Percentiles rank a stretch among this genome's conserved stretches.
phyloP scores from a whole-genome alignment of 2,797 vertebrate species.

The Enteromius fasciolatus region DNA sequence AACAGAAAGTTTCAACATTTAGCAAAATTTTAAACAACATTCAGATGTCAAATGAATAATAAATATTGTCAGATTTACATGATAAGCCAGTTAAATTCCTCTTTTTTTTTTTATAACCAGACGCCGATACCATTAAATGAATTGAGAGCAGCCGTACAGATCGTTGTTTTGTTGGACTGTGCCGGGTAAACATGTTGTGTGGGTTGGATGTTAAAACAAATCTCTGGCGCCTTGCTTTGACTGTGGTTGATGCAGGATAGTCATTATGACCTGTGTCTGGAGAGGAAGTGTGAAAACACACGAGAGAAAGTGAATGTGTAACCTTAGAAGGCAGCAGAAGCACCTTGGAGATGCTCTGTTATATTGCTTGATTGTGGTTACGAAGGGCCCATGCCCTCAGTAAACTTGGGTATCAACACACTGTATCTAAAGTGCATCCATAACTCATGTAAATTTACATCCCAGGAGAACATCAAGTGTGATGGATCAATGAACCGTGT shows the following conservation, averaged over 20 bases:
- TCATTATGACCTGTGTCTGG: constrained; percentile 51
- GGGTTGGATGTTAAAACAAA: constrained; percentile 53
- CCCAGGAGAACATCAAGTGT: constrained; percentile 7
- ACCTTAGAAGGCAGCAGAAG: constrained; percentile 71
- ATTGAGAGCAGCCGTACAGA: constrained; percentile 47
- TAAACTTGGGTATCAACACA: constrained; percentile 38
- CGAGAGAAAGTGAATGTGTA: constrained; percentile 44
- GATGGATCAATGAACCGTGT: not conserved
- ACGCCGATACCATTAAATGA: constrained; percentile 57
- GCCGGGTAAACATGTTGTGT: constrained; percentile 67
- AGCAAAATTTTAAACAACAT: constrained; percentile 3
- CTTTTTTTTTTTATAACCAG: constrained; percentile 50
- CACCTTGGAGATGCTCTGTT: constrained; percentile 57
- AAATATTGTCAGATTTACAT: constrained; percentile 8
- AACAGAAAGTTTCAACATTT: not conserved
- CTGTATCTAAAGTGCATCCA: constrained; percentile 10
- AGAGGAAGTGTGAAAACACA: constrained; percentile 54
- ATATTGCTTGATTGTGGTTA: constrained; percentile 57
- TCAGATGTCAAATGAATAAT: not conserved
- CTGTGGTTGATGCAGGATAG: constrained; percentile 60
- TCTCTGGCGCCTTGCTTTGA: constrained; percentile 52
- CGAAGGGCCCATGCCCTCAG: constrained; percentile 38
- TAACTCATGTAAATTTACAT: constrained; percentile 23
- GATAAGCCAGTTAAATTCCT: constrained; percentile 38
- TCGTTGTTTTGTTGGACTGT: constrained; percentile 40